Evolutionary conservation across 2,113 vertebrate genomes (phyloP).

Genomic region (Burhinus oedicnemus): DNA sequence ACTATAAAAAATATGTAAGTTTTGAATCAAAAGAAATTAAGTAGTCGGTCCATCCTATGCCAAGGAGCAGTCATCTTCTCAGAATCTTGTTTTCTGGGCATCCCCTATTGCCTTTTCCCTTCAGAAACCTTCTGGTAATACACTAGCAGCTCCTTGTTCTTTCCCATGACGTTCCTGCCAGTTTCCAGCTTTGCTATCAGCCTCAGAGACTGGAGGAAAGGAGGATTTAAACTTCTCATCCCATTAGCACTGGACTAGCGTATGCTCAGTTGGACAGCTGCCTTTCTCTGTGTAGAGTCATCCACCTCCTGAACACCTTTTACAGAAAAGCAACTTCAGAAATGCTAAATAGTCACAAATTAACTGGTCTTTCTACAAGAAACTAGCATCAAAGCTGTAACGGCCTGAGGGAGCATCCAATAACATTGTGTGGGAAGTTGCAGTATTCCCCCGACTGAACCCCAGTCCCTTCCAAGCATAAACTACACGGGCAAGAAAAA

Average conservation of each 20-base stretch:
- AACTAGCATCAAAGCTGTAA: background rate
- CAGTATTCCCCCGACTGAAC: background rate
- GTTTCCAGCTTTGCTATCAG: background rate
- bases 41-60: background rate
- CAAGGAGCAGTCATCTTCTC: background rate
- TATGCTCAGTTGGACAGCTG: background rate
- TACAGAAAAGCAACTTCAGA: background rate
- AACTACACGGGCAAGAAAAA: background rate
- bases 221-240: background rate
- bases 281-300: background rate
- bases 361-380: background rate
- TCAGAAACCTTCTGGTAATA: background rate
- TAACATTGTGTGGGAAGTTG: background rate
- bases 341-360: background rate
- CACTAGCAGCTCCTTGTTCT: background rate
- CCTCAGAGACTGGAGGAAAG: background rate
- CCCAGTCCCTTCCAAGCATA: background rate
- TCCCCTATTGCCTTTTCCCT: background rate
- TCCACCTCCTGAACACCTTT: background rate
- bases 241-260: background rate
- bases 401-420: background rate
- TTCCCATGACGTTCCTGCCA: background rate
- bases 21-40: background rate
- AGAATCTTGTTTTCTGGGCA: background rate
- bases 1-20: accelerated